Evolutionary conservation across 2,797 vertebrate species (phyloP).

Genomic region (Acipenser transmontanus): DNA sequence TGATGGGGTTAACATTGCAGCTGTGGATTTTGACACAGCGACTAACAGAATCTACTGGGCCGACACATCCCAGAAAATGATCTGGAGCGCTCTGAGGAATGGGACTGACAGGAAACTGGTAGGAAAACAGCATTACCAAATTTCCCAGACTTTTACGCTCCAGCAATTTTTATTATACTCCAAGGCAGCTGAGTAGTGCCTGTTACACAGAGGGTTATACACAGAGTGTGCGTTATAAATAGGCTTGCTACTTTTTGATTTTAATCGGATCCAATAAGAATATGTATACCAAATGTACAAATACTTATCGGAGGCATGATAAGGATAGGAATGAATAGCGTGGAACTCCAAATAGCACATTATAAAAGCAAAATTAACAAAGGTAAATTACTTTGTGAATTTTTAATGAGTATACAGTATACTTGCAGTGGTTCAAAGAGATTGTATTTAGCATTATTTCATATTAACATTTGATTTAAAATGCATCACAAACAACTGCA

Average conservation of each 20-base stretch:
- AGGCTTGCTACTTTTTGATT: background rate
- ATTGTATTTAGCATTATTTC: too few relatives aligned
- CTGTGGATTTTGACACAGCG: slow-evolving; percentile 79
- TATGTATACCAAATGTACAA: too few relatives aligned
- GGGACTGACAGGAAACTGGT: slow-evolving; percentile 76
- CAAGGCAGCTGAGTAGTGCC: background rate
- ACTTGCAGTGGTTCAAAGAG: too few relatives aligned
- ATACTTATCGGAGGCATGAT: too few relatives aligned
- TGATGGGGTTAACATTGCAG: slow-evolving; percentile 68
- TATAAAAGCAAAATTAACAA: too few relatives aligned
- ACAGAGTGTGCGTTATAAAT: background rate
- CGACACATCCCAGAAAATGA: slow-evolving; percentile 75
- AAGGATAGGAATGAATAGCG: too few relatives aligned
- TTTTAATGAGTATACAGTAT: too few relatives aligned
- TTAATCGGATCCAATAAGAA: background rate
- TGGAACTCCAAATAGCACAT: too few relatives aligned
- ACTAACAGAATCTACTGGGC: slow-evolving; percentile 84
- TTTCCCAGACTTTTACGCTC: too few relatives aligned
- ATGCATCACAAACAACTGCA: too few relatives aligned
- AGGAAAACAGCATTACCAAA: slow-evolving; percentile 27
- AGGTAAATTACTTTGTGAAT: too few relatives aligned
- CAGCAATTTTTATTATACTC: background rate
- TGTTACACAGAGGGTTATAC: background rate
- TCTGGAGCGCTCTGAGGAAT: slow-evolving; percentile 76
- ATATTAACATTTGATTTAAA: too few relatives aligned